Evolutionary conservation across 2,113 vertebrate species (phyloP).

Genomic region (human): GRCh38 chr12:89125501-89126000

Average conservation of each 20-base stretch:
- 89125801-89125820: too few species aligned
- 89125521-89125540: background rate
- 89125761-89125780: background rate
- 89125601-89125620: background rate
- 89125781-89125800: background rate
- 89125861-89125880: background rate
- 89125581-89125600: background rate
- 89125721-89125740: background rate
- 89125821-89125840: too few species aligned
- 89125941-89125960: background rate
- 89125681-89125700: background rate
- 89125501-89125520: background rate
- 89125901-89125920: background rate
- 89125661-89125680: background rate
- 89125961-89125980: background rate
- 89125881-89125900: background rate
- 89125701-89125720: background rate
- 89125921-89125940: background rate
- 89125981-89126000: background rate
- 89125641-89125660: background rate
- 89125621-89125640: background rate
- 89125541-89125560: background rate
- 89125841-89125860: constrained; percentile 10
- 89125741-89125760: background rate
- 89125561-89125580: background rate